A percentile compares a stretch with the other conserved stretches of the same genome.
Evolutionary conservation across 2,888 invertebrate genomes (phyloP).

Genomic region (Antitype chi): DNA sequence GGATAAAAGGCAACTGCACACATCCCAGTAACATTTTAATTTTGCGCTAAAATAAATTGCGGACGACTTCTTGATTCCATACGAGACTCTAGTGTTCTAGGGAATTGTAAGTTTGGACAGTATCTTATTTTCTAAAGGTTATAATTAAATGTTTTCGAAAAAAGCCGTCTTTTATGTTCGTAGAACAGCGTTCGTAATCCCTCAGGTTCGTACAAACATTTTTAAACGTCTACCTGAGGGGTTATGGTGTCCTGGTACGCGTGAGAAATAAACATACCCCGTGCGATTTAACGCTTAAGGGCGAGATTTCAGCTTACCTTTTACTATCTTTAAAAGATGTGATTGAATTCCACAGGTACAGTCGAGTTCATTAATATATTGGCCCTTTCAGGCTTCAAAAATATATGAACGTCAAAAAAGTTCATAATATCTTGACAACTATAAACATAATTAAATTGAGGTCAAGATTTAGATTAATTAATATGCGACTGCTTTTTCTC

Average conservation of each 20-base stretch:
- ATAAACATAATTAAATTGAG: too few species aligned
- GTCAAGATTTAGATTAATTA: too few species aligned
- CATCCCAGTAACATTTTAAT: neutral
- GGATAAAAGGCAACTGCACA: neutral
- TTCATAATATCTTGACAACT: too few species aligned
- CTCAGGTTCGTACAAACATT: constrained; percentile 36
- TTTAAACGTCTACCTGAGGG: constrained; percentile 44
- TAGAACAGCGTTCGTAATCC: constrained; percentile 29
- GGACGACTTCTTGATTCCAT: constrained; percentile 7
- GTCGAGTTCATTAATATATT: too few species aligned
- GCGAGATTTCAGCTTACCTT: constrained; percentile 10
- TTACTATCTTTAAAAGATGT: neutral
- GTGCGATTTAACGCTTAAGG: constrained; percentile 30
- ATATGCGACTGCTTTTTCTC: too few species aligned
- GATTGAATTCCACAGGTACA: neutral
- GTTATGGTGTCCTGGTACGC: constrained; percentile 62
- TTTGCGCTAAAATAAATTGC: neutral
- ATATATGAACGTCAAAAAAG: too few species aligned
- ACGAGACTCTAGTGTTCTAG: constrained; percentile 23
- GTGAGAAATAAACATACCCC: constrained; percentile 56
- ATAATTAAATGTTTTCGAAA: neutral
- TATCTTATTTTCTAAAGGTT: neutral
- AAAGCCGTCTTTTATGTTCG: constrained; percentile 20
- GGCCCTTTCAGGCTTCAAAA: too few species aligned
- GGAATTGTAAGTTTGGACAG: constrained; percentile 12